Evolutionary conservation across 2,888 invertebrate species (phyloP).

Genomic region (Neelides folsomi): DNA sequence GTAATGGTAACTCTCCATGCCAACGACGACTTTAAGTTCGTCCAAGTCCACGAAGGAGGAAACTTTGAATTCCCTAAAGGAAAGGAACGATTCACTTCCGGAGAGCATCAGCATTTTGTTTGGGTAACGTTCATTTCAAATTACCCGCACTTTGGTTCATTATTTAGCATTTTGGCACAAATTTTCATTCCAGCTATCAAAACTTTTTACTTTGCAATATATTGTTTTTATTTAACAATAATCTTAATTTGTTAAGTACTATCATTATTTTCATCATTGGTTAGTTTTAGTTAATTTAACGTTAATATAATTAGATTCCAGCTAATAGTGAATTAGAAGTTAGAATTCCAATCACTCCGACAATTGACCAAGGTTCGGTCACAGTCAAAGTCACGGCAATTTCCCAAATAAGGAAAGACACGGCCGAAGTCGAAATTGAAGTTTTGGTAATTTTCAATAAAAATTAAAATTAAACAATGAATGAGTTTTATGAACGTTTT

Average conservation of each 20-base stretch:
- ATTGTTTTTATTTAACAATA: background rate
- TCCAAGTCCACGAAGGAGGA: slow-evolving; percentile 42
- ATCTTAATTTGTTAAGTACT: background rate
- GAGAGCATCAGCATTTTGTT: slow-evolving; percentile 44
- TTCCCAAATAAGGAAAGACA: slow-evolving; percentile 41
- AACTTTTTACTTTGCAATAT: background rate
- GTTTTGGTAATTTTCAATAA: slow-evolving; percentile 35
- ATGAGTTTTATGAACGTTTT: too few species aligned
- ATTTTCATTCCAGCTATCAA: too few species aligned
- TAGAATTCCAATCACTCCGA: slow-evolving; percentile 44
- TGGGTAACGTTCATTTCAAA: slow-evolving; percentile 34
- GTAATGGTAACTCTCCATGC: slow-evolving; percentile 40
- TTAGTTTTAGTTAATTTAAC: background rate
- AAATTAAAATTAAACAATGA: too few species aligned
- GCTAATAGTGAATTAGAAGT: slow-evolving; percentile 37
- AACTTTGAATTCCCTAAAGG: slow-evolving; percentile 42
- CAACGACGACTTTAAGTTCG: slow-evolving; percentile 42
- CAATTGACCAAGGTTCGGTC: slow-evolving; percentile 39
- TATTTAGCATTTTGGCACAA: too few species aligned
- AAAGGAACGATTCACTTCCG: slow-evolving; percentile 36
- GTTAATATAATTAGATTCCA: slow-evolving; percentile 32
- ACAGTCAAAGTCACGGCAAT: slow-evolving; percentile 40
- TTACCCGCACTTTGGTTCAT: background rate
- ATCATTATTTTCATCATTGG: background rate
- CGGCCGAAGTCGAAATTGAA: slow-evolving; percentile 34